phyloP scores from a whole-genome alignment of 2,888 invertebrate genomes.

The Liopterus haemorrhoidalis region DNA sequence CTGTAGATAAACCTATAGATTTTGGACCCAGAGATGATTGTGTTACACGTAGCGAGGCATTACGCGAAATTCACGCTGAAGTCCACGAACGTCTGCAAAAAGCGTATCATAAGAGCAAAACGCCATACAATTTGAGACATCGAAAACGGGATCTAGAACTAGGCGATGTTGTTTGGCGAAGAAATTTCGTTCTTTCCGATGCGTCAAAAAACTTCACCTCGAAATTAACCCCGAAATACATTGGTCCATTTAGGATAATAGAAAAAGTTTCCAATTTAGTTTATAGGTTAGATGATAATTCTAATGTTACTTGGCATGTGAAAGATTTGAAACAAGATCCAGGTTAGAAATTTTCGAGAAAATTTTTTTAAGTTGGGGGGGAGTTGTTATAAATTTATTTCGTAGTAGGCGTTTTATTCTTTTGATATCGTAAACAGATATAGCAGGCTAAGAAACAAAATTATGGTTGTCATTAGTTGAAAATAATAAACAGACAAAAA shows the following conservation, averaged over 20 bases:
- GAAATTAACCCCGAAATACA: constrained; percentile 25
- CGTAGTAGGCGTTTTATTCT: too few species aligned
- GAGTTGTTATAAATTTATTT: too few species aligned
- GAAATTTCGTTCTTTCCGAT: constrained; percentile 11
- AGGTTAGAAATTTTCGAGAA: too few species aligned
- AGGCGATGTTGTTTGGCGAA: constrained; percentile 3
- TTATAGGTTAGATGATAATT: neutral
- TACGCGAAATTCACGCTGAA: neutral
- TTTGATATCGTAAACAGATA: too few species aligned
- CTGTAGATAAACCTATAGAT: neutral
- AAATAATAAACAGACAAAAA: too few species aligned
- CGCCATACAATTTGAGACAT: neutral
- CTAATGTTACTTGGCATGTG: constrained; percentile 9
- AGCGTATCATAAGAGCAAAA: neutral
- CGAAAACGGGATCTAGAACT: neutral
- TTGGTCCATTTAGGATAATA: constrained; percentile 18
- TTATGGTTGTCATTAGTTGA: too few species aligned
- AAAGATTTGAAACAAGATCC: constrained; percentile 9
- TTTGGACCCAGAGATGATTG: constrained; percentile 1
- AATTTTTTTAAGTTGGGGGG: too few species aligned
- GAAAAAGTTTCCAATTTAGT: constrained; percentile 1
- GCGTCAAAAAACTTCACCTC: constrained; percentile 17
- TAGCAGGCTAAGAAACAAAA: too few species aligned
- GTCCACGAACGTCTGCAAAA: neutral
- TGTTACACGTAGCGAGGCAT: neutral